Conservation (phyloP, 2,797 vertebrate species). For the Menidia menidia region DNA sequence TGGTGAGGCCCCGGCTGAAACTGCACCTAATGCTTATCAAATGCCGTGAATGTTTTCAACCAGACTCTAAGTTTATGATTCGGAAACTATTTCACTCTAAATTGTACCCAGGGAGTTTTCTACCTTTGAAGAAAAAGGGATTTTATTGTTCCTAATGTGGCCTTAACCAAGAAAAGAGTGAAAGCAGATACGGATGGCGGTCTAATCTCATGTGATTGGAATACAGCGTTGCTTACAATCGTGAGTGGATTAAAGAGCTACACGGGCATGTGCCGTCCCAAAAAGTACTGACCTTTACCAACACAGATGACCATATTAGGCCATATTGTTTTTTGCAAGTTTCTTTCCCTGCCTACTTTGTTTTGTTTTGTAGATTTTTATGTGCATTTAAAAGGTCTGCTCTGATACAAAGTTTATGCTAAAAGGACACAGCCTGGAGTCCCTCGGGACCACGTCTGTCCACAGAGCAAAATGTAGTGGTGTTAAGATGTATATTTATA, state of each 20-base stretch:
- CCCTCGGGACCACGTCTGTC: no score
- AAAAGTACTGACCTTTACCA: no score
- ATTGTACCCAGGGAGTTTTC: conserved; percentile 61
- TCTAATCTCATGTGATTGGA: conserved; percentile 23
- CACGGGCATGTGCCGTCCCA: background rate
- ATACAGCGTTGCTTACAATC: background rate
- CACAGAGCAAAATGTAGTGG: no score
- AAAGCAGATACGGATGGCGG: conserved; percentile 23
- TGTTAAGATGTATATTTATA: no score
- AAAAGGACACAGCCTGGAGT: no score
- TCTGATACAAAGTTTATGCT: no score
- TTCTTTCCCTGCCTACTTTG: no score
- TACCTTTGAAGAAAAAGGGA: conserved; percentile 53
- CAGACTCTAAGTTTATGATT: conserved; percentile 49
- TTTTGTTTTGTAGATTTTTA: no score
- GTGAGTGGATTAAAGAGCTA: conserved; percentile 15
- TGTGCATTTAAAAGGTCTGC: no score
- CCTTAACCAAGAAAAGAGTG: conserved; percentile 29
- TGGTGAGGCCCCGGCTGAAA: conserved; percentile 51
- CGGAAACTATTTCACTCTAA: conserved; percentile 64
- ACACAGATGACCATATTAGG: no score
- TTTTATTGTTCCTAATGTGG: conserved; percentile 28
- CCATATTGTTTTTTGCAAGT: no score
- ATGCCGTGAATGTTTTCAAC: conserved; percentile 45
- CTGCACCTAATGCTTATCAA: conserved; percentile 40